Base-by-base conservation (phyloP, 2,888 invertebrate species). In the Didymodactylos carnosus region DNA sequence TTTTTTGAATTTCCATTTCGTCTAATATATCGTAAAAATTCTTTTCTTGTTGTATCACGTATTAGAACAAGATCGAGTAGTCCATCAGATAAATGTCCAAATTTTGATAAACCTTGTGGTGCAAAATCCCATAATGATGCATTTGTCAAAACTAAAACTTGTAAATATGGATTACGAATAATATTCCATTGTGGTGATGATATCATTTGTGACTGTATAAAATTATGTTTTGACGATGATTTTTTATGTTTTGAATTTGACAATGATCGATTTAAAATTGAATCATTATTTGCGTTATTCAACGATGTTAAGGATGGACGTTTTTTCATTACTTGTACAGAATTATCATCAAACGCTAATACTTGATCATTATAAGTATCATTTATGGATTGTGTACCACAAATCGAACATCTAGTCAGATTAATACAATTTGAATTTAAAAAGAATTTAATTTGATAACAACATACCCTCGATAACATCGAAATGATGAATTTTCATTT, bases 1-100 rank as follows among this genome's bases (percentile, higher is more conserved):
- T 82, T 78, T 78, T 82, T 82, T 6, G 77, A 75, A 75, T 79
- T 81, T n/a, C 79, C 79, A 76, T 81, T 79, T 51, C 82, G 75
- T 72, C 79, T 79, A 8, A 82, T 75, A 71, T 78, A 79, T 13
- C 82, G 76, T 14, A 81, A 73, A 75, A 81, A 82, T 70, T 82
- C 81, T 76, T 80, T 81, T 53, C 80, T 77, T 25, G 77, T 77
- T 0, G 78, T 76, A 13, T 79, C 76, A 75, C 80, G 79, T n/a
- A 82, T 79, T 23, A 82, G 76, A 3, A 82, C 78, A 11, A 82
- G 75, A 70, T 82, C 81, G 69, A 81, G 77, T 46, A 76, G 77
- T 11, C 82, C 82, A 75, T 82, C 81, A 71, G 79, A 78, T 13
- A 81, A 77, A 75, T 82, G 82, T 2, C 79, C 78, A 75, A 77